A percentile compares a stretch with the other conserved stretches of the same genome.
These are phyloP conservation scores for Eupeodes corollae DNA, from an alignment of 1,140 invertebrate genomes.

Conservation along the genomic window DNA sequence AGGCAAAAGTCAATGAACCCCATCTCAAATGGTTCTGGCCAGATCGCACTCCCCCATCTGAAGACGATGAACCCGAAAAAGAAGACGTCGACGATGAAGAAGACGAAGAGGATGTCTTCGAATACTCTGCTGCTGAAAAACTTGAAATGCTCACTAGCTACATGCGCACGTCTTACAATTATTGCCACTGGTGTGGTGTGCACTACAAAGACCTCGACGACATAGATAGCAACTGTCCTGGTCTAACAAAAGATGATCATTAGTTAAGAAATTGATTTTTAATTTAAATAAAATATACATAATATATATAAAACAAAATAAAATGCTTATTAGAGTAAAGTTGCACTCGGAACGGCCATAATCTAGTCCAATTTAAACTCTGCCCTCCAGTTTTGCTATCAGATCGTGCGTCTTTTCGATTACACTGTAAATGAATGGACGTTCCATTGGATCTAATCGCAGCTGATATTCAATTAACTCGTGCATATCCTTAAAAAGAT, in stretches of 20 bases:
- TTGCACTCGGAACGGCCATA: background rate
- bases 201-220: conserved; percentile 51
- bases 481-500: conserved; percentile 48
- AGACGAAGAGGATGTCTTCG: conserved; percentile 20
- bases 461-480: conserved; percentile 59
- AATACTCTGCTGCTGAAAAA: conserved; percentile 40
- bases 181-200: conserved; percentile 70
- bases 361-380: conserved; percentile 30
- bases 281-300: conserved; percentile 1
- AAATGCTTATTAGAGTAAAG: background rate
- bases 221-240: conserved; percentile 54
- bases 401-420: conserved; percentile 50
- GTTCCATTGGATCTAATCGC: conserved; percentile 61
- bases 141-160: conserved; percentile 54
- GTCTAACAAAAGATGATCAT: conserved; percentile 51
- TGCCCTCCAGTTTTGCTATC: conserved; percentile 42
- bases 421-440: conserved; percentile 60
- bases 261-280: conserved; percentile 20
- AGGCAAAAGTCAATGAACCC: conserved; percentile 43
- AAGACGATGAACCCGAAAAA: conserved; percentile 24
- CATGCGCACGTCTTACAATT: conserved; percentile 54
- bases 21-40: conserved; percentile 59
- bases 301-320: conserved; percentile 2
- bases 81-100: conserved; percentile 19
- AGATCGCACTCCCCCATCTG: conserved; percentile 25